Evolutionary conservation across 2,113 vertebrate genomes (phyloP), one percentile per base, ranked within the genome.

Genomic region (Oenanthe melanoleuca): DNA sequence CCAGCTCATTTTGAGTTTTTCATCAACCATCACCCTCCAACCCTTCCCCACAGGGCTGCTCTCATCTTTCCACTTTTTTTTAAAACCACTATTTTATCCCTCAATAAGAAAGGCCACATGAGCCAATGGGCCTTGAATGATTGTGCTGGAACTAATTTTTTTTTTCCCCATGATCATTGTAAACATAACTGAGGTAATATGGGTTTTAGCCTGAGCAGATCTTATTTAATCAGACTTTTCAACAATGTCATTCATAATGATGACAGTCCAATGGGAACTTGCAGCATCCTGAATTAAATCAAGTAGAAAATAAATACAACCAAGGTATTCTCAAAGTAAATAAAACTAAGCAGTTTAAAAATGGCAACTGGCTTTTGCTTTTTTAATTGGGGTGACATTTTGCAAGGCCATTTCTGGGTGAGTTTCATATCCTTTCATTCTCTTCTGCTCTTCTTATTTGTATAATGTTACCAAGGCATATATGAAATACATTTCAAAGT

Each of bases 401-500:
- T 96, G 92, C 96, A 96, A 96, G 97, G 93, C 94, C 92, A 88
- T 80, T 97, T 96, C 94, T 97, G 96, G 88, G 96, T 94, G 97
- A 96, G 72, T 80, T 90, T 91, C 70, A 38, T 40, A 96, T 88
- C 47, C 78, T 88, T 89, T 95, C 79, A 59, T 94, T 96, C 93
- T 92, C 56, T 91, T 96, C 92, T 45, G 45, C 94, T 94, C 91
- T 96, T 96, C 71, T 89, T 97, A 92, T 97, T 97, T 95, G 60
- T 95, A 69, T 82, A 95, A 95, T 93, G 93, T 97, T 96, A 92
- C 92, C 71, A 95, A 95, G 91, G 94, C 95, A 94, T 90, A 96
- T 96, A 96, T 92, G 96, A 97, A 97, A 93, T 94, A 94, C 91
- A 91, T 97, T 96, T 96, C 97, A 97, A 97, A 98, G 96, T 96